Evolutionary conservation across 2,113 vertebrate species (phyloP).

Genomic region (Phodopus roborovskii): DNA sequence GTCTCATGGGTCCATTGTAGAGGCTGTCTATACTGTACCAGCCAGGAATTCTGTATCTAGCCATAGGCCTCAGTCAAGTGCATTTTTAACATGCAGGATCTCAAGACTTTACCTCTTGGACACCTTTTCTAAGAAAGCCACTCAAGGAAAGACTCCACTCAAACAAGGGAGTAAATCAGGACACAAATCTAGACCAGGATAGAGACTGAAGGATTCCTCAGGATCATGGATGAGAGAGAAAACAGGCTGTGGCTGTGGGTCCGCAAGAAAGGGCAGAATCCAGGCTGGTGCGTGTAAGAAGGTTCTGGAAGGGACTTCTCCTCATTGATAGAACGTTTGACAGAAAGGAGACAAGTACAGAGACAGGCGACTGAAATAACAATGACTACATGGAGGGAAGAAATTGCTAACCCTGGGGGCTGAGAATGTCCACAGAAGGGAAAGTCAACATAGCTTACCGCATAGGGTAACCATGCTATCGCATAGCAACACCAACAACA

Average conservation of each 20-base stretch:
- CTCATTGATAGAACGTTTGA: too few species aligned
- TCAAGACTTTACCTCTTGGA: not conserved
- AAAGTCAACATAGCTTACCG: not conserved
- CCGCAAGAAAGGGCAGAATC: not conserved
- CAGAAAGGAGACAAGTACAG: not conserved
- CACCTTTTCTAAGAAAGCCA: slow-evolving; percentile 6
- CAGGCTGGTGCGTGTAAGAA: not conserved
- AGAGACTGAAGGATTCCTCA: not conserved
- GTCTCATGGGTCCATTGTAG: not conserved
- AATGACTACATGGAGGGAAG: not conserved
- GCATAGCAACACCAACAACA: too few species aligned
- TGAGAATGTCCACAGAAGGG: not conserved
- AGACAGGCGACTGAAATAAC: not conserved
- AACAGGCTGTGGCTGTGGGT: not conserved
- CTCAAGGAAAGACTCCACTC: not conserved
- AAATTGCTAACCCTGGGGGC: not conserved
- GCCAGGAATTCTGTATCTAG: not conserved
- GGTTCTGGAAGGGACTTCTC: not conserved
- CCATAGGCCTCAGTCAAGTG: not conserved
- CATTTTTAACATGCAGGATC: not conserved
- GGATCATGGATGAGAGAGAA: not conserved
- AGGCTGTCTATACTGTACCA: not conserved
- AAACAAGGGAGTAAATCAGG: not conserved
- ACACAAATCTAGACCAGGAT: not conserved
- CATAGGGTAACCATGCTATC: too few species aligned